Base-by-base conservation (phyloP, 2,888 invertebrate genomes). In the Myopa tessellatipennis region DNA sequence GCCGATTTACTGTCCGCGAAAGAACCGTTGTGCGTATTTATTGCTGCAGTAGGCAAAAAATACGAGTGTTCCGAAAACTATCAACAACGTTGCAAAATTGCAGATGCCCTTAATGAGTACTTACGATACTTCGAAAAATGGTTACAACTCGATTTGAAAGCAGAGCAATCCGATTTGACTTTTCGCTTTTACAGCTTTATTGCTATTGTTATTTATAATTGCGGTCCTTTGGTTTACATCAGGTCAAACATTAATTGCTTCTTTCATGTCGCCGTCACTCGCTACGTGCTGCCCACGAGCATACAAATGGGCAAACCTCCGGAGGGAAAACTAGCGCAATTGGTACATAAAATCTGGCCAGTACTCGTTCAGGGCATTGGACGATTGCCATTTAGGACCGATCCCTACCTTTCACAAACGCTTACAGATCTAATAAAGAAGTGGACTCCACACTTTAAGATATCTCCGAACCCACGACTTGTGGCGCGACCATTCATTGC, bases 321-420 rank as follows among this genome's bases (percentile, higher is more conserved):
- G 0, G 89, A 90, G 77, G 84, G 85, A 0, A 89, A 88, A 75
- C 82, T 90, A 7, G 83, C 91, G 1, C 89, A 88, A 80, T 87
- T 91, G 0, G 85, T 92, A 18, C 90, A 90, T 80, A 90, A 90
- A 83, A 90, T 91, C 16, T 91, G 91, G 88, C 90, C 91, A 36
- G 87, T 91, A 36, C 90, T 91, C 79, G 86, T 92, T 60, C 89
- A 90, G 80, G 91, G 91, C 0, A 88, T 92, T 34, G 90, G 90
- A 0, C 89, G 88, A 36, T 82, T 92, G 55, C 90, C 90, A 80
- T 89, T 87, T 74, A 87, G 85, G 77, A 84, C 85, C 6, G 91
- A 91, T 85, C 85, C 88, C 0, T 91, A 91, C 80, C 83, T 91
- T 18, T 88, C 87, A 40, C 88, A 91, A 79, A 90, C 89, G 0